These are phyloP conservation scores for Crocallis elinguaria DNA, from an alignment of 2,888 invertebrate genomes.

Conservation along the genomic window DNA sequence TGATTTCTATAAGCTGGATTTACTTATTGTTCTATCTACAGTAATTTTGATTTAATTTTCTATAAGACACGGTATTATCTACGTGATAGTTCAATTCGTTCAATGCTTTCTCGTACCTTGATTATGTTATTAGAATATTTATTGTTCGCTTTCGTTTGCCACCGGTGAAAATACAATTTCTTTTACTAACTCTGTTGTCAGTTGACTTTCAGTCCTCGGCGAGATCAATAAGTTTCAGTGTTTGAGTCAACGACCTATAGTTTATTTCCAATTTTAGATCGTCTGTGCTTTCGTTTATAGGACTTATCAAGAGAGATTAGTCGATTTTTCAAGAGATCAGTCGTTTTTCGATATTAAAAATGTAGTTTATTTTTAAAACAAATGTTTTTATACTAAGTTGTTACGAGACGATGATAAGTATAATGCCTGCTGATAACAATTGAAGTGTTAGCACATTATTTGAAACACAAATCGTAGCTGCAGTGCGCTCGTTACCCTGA, in stretches of 20 bases:
- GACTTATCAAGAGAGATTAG: neutral
- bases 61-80: constrained; percentile 24
- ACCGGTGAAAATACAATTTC: neutral
- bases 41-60: constrained; percentile 25
- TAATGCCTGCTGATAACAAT: too few species aligned
- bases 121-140: constrained; percentile 18
- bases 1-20: constrained; percentile 4
- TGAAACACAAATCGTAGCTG: too few species aligned
- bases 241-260: constrained; percentile 2
- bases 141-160: neutral
- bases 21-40: constrained; percentile 12
- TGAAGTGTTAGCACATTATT: too few species aligned
- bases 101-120: constrained; percentile 22
- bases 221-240: constrained; percentile 13
- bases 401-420: too few species aligned
- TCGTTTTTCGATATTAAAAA: too few species aligned
- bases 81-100: constrained; percentile 34
- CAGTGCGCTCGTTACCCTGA: too few species aligned
- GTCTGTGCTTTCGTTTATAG: constrained; percentile 3
- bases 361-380: too few species aligned
- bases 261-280: constrained; percentile 9
- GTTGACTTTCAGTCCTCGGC: neutral
- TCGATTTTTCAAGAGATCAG: too few species aligned
- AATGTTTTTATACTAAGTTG: too few species aligned
- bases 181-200: neutral